Evolutionary conservation across 2,797 vertebrate genomes (phyloP), one percentile per base, ranked within the genome.

Genomic region (Pyrocephalus nanus): DNA sequence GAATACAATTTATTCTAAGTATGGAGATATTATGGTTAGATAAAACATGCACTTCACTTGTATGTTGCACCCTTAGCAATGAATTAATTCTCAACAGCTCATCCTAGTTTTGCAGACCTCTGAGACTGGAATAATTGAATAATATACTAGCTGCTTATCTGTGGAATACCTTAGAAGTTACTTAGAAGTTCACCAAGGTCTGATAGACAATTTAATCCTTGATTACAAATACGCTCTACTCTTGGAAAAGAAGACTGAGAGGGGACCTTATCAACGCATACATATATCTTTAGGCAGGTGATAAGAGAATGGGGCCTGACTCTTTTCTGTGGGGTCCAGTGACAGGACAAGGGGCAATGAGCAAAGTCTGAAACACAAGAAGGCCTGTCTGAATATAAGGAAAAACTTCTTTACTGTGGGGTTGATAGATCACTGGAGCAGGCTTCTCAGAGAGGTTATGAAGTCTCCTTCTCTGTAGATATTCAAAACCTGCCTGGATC

Each of bases 241-340:
- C 45, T 60, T 11, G 43, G 36, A 65, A 57, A 9, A 77, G 38
- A 45, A 58, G 38, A 53, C 10, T 22, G 8, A 58, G 40, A 53
- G 18, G 40, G 7, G 6, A 19, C 58, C n/a, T 53, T 27, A 58
- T 30, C 14, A 71, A 45, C 27, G 54, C 18, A 42, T 11, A 69
- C 9, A 32, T 1, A 8, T 34, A 65, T 27, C 7, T 30, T 77
- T 60, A 58, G 7, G 58, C 15, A 32, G 7, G 1, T 32, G 5
- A 27, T 30, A 77, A 64, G 29, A 71, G 8, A 12, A 53, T 53
- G 47, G 7, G 18, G 2, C 0, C 1, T 9, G 12, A 40, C 7
- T 64, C 12, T 58, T 71, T 58, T 51, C 40, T 20, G 8, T 40
- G 38, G 25, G 19, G 25, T 11, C 8, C 25, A 34, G 45, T 36